Base-by-base conservation (phyloP, 2,888 invertebrate species). In the Spodoptera exigua region DNA sequence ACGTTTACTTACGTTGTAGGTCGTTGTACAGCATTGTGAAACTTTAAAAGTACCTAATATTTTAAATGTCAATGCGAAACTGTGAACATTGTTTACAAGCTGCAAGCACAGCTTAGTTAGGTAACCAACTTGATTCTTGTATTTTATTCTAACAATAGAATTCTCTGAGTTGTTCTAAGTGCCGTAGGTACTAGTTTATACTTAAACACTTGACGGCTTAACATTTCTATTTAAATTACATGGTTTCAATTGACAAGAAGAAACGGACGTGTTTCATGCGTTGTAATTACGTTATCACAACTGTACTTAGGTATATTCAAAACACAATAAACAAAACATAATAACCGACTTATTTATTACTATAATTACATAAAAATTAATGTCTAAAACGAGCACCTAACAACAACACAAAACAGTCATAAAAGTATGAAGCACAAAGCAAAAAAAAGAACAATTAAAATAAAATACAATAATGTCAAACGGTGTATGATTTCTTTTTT, bases 31-130 rank as follows among this genome's bases (percentile, higher is more conserved):
- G 16, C 11, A 60, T 68, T 76, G 59, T 57, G 75, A 57, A 74
- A 77, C 53, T 27, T 16, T 55, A 67, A 39, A 63, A 67, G n/a
- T n/a, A n/a, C n/a, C n/a, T 66, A 62, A 78, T 71, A 72, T 61
- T 66, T 68, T 68, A 78, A 77, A 78, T 77, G 74, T 68, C 79
- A 76, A 63, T 65, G 46, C 49, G 57, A 65, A 67, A 76, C 63
- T 63, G 46, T 49, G 57, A 65, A 67, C 72, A 71, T 61, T 48
- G 44, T 39, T 56, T 55, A 55, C 53, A 59, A 47, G 37, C 11
- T 32, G 12, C 41, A 32, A 51, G 45, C 40, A 14, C 46, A 35
- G 45, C 12, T 10, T 17, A 55, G 67, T 78, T 74, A 72, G 70
- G 69, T 67, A 74, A 80, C 70, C 52, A 57, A 57, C 58, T 57